Percentiles rank a stretch among this genome's conserved stretches.
phyloP scores from a whole-genome alignment of 2,797 vertebrate species.

The Acipenser ruthenus region DNA sequence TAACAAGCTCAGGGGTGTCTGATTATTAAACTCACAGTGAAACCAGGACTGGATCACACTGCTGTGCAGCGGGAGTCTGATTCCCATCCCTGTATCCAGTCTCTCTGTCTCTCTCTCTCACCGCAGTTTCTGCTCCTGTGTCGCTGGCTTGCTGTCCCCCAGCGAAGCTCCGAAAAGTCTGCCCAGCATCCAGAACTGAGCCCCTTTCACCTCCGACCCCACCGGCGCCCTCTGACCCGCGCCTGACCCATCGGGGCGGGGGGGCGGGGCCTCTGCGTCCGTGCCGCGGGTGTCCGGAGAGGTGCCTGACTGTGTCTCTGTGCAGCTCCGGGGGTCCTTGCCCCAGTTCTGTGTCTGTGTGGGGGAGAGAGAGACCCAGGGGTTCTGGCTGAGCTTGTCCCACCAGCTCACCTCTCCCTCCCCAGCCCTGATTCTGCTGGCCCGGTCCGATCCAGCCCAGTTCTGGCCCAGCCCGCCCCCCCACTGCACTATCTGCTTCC shows the following conservation, averaged over 20 bases:
- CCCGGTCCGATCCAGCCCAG: slow-evolving; percentile 3
- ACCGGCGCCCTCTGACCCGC: slow-evolving; percentile 29
- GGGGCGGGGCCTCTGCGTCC: slow-evolving; percentile 10
- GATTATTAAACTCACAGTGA: too few relatives aligned
- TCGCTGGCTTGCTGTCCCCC: slow-evolving; percentile 28
- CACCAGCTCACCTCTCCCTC: slow-evolving; percentile 41
- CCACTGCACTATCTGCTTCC: slow-evolving; percentile 71
- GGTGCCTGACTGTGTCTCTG: slow-evolving; percentile 26
- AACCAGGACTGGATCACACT: too few relatives aligned
- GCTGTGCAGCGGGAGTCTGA: too few relatives aligned
- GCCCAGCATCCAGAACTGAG: slow-evolving; percentile 39
- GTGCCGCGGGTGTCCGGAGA: neutral
- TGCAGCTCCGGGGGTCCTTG: slow-evolving; percentile 24
- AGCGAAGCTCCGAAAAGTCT: slow-evolving; percentile 58
- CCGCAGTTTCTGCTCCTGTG: slow-evolving; percentile 29
- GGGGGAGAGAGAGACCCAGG: slow-evolving; percentile 36
- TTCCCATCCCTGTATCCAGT: too few relatives aligned
- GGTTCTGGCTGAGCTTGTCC: slow-evolving; percentile 50
- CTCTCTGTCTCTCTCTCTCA: too few relatives aligned
- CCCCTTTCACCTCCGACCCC: neutral
- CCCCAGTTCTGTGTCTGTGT: slow-evolving; percentile 32
- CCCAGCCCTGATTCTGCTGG: neutral
- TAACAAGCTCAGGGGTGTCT: too few relatives aligned
- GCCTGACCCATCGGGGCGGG: slow-evolving; percentile 16
- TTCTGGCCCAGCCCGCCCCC: slow-evolving; percentile 62